A percentile compares a stretch with the other conserved stretches of the same genome.
These are phyloP conservation scores for Oncopodura yosiiana DNA, from an alignment of 1,140 invertebrate species.

Conservation along the genomic window DNA sequence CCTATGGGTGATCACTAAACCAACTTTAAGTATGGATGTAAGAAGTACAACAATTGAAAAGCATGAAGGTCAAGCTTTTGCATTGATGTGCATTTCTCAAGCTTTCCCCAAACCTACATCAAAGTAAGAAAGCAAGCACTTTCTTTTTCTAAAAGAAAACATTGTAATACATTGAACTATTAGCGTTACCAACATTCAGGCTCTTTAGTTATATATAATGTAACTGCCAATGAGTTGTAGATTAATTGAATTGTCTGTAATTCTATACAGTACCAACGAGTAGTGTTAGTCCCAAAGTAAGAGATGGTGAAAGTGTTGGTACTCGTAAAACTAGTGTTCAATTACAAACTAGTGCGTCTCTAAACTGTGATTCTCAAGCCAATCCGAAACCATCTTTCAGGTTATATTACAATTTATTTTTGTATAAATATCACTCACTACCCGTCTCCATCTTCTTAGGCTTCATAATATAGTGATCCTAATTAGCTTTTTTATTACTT, in stretches of 20 bases:
- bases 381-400: constrained; percentile 28
- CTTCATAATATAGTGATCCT: background rate
- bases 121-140: no score
- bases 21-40: no score
- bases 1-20: no score
- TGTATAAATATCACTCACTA: no score
- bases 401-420: constrained; percentile 20
- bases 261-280: constrained; percentile 43
- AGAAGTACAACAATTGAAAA: no score
- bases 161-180: no score
- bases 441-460: background rate
- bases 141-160: no score
- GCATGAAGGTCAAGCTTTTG: constrained; percentile 38
- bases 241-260: no score
- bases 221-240: no score
- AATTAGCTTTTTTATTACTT: background rate
- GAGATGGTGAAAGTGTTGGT: constrained; percentile 38
- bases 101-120: constrained; percentile 13
- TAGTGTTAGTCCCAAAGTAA: constrained; percentile 44
- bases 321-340: constrained; percentile 5
- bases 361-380: constrained; percentile 31
- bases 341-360: constrained; percentile 7
- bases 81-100: constrained; percentile 49
- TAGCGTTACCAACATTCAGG: no score
- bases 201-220: no score